Base-by-base conservation (phyloP, 1,140 invertebrate species). In the Laupala kohalensis region DNA sequence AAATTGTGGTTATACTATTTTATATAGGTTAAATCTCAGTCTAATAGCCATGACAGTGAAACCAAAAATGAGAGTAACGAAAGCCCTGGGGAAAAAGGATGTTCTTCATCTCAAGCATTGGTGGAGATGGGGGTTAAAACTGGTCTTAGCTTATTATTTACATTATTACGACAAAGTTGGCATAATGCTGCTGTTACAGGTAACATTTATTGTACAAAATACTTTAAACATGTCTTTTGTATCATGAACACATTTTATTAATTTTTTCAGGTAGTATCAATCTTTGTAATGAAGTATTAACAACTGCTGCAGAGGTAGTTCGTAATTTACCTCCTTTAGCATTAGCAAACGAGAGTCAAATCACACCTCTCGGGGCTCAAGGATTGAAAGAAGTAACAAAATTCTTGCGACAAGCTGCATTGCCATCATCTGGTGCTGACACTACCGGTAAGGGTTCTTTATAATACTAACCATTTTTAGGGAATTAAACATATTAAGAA, bases 111-210 rank as follows among this genome's bases (percentile, higher is more conserved):
- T 63, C 81, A 86, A 77, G 85, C 84, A 19, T 77, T 89, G n/a
- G 77, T 89, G 68, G 87, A 89, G 80, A 82, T 89, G 72, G 86
- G 86, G 3, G 85, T 89, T 0, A 84, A 84, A 78, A 87, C 87
- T 71, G 87, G 87, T 19, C 79, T 89, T 9, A 86, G 83, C 73
- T 78, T 89, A 67, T 73, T 89, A 19, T 89, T 89, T 78, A 83
- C 86, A 23, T 76, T 89, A 13, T 77, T 89, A 26, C 78, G 79
- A 73, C 86, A 88, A 76, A 88, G 86, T 76, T 89, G 87, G 87
- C 77, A 82, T 30, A 74, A 71, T 3, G 72, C 73, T 69, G 62
- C 72, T 78, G 24, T 74, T 72, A 28, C 74, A 63, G 75, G 71
- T 76, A 76, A 71, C 28, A 26, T 71, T 24, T 70, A 5, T 53